phyloP scores from a whole-genome alignment of 2,113 vertebrate species.

The Myotis yumanensis region DNA sequence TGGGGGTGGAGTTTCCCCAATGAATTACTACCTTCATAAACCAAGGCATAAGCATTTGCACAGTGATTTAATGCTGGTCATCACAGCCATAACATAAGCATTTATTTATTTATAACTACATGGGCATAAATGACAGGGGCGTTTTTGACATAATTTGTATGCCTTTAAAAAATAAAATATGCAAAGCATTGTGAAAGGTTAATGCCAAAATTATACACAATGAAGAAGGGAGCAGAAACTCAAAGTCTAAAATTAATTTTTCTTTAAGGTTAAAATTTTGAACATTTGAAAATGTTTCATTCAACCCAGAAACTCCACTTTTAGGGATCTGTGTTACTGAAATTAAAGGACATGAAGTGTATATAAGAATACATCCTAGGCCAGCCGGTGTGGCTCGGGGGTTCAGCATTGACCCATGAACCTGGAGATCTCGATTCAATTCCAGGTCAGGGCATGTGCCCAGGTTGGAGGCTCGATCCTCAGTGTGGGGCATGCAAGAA shows the following conservation, averaged over 20 bases:
- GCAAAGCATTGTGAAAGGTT: slow-evolving; percentile 50
- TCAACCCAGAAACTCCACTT: slow-evolving; percentile 17
- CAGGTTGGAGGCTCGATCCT: no score
- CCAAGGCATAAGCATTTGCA: slow-evolving; percentile 41
- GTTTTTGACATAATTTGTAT: slow-evolving; percentile 51
- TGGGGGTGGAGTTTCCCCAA: slow-evolving; percentile 27
- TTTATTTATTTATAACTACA: slow-evolving; percentile 72
- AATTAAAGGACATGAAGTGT: slow-evolving; percentile 2
- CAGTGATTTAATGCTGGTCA: slow-evolving; percentile 69
- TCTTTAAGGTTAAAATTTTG: slow-evolving; percentile 29
- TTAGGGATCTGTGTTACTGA: background rate
- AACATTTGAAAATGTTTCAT: slow-evolving; percentile 41
- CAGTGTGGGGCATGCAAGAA: no score
- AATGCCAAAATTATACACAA: slow-evolving; percentile 17
- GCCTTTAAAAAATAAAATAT: slow-evolving; percentile 63
- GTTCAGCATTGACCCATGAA: no score
- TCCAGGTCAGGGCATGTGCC: no score
- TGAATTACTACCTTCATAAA: slow-evolving; percentile 74
- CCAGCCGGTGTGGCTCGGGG: no score
- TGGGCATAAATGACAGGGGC: slow-evolving; percentile 27
- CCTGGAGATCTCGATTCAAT: no score
- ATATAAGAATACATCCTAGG: background rate
- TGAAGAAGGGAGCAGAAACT: slow-evolving; percentile 42
- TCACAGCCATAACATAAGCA: slow-evolving; percentile 60
- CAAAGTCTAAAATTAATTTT: slow-evolving; percentile 35